Percentiles rank a stretch among this genome's conserved stretches.
These are phyloP conservation scores for Chamaedrilus cognettii DNA, from an alignment of 2,888 invertebrate genomes.

Conservation along the genomic window DNA sequence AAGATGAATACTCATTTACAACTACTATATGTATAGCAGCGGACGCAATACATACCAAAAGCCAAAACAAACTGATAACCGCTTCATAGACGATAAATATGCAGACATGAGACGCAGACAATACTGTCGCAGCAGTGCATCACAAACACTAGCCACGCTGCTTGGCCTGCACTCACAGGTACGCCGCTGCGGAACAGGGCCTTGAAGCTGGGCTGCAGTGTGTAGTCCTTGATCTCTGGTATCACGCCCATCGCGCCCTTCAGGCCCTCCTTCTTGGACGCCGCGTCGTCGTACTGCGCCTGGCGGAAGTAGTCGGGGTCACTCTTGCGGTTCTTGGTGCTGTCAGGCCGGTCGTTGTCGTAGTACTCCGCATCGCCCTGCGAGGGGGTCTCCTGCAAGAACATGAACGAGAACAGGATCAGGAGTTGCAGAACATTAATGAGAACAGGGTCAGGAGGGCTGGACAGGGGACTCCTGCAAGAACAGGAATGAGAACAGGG, in stretches of 20 bases:
- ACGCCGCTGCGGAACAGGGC: slow-evolving; percentile 1
- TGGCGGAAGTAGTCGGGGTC: slow-evolving; percentile 8
- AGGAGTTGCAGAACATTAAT: too few relatives aligned
- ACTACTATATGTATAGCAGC: too few relatives aligned
- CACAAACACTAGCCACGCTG: too few relatives aligned
- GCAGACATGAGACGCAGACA: not conserved
- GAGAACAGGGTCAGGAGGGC: too few relatives aligned
- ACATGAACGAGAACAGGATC: not conserved
- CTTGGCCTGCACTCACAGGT: not conserved
- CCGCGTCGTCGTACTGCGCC: slow-evolving; percentile 9
- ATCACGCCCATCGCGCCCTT: slow-evolving; percentile 9
- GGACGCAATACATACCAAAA: too few relatives aligned
- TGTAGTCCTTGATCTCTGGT: slow-evolving; percentile 11
- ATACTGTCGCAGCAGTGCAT: not conserved
- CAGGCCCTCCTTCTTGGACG: not conserved
- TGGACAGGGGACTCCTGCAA: too few relatives aligned
- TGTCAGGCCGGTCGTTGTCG: slow-evolving; percentile 11
- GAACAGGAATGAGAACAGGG: too few relatives aligned
- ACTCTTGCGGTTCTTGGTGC: not conserved
- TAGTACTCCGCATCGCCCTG: slow-evolving; percentile 17
- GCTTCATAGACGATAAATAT: too few relatives aligned
- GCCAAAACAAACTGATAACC: too few relatives aligned
- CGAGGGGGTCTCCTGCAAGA: not conserved
- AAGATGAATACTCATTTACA: too few relatives aligned
- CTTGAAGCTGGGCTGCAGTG: slow-evolving; percentile 8